Conservation (phyloP, 2,888 invertebrate species). For the Eupelmus urozonus region DNA sequence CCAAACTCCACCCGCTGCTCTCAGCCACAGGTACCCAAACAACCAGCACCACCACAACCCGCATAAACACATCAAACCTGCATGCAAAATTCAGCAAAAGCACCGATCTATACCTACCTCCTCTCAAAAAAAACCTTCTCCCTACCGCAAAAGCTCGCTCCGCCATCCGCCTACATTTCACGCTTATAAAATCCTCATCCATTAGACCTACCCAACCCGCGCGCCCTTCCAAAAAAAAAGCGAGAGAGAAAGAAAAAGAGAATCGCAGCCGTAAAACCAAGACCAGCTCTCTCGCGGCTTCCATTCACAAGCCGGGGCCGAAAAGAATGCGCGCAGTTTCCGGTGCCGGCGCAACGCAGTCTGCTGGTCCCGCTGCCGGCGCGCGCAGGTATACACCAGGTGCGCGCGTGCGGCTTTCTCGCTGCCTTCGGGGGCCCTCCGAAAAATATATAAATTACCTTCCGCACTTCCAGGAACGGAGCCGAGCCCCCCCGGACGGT, state of each 20-base stretch:
- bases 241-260: constrained; percentile 37
- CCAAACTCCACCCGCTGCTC: too few species aligned
- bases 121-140: not conserved
- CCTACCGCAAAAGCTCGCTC: not conserved
- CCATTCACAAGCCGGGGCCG: constrained; percentile 20
- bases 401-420: constrained; percentile 61
- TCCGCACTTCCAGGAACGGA: constrained; percentile 69
- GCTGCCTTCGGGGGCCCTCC: constrained; percentile 55
- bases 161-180: constrained; percentile 51
- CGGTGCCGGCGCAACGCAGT: constrained; percentile 46
- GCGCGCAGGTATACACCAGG: constrained; percentile 68
- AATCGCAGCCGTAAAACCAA: constrained; percentile 22
- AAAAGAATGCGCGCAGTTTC: constrained; percentile 56
- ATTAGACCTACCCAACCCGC: constrained; percentile 20
- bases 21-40: too few species aligned
- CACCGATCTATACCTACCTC: not conserved
- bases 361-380: constrained; percentile 54
- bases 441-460: constrained; percentile 76
- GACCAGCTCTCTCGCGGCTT: constrained; percentile 30
- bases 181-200: constrained; percentile 42
- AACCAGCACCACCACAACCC: too few species aligned
- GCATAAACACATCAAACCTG: not conserved
- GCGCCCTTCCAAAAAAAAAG: constrained; percentile 13
- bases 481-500: constrained; percentile 61
- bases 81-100: constrained; percentile 5